phyloP scores from a whole-genome alignment of 2,888 invertebrate genomes.

The Thalpophila matura region DNA sequence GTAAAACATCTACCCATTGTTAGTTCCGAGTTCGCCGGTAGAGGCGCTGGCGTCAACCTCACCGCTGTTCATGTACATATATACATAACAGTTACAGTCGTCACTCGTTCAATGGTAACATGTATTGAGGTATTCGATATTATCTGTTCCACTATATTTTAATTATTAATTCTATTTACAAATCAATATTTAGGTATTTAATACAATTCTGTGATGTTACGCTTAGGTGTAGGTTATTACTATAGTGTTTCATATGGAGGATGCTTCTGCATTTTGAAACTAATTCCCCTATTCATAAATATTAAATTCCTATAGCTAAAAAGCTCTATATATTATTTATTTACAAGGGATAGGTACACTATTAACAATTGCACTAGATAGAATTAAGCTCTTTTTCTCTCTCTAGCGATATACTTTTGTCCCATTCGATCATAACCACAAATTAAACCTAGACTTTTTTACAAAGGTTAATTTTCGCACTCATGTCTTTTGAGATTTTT shows the following conservation, averaged over 20 bases:
- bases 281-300: slow-evolving; percentile 43
- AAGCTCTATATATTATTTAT: slow-evolving; percentile 46
- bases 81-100: slow-evolving; percentile 49
- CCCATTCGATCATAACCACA: no score
- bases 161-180: slow-evolving; percentile 58
- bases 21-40: slow-evolving; percentile 12
- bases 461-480: no score
- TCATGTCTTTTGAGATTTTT: no score
- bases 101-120: slow-evolving; percentile 63
- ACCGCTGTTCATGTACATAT: slow-evolving; percentile 35
- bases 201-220: slow-evolving; percentile 59
- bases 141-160: slow-evolving; percentile 62
- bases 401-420: not conserved
- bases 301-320: slow-evolving; percentile 25
- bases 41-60: slow-evolving; percentile 23
- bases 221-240: slow-evolving; percentile 37
- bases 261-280: slow-evolving; percentile 37
- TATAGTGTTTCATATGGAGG: slow-evolving; percentile 18
- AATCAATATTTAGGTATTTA: slow-evolving; percentile 55
- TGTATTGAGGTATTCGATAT: slow-evolving; percentile 65
- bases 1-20: not conserved
- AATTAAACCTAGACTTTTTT: no score
- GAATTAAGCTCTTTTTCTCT: not conserved
- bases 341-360: slow-evolving; percentile 29
- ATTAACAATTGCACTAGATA: not conserved